Percentiles rank a stretch among this genome's conserved stretches.
Conservation (phyloP, 1,140 invertebrate species). For the Papilio machaon region DNA sequence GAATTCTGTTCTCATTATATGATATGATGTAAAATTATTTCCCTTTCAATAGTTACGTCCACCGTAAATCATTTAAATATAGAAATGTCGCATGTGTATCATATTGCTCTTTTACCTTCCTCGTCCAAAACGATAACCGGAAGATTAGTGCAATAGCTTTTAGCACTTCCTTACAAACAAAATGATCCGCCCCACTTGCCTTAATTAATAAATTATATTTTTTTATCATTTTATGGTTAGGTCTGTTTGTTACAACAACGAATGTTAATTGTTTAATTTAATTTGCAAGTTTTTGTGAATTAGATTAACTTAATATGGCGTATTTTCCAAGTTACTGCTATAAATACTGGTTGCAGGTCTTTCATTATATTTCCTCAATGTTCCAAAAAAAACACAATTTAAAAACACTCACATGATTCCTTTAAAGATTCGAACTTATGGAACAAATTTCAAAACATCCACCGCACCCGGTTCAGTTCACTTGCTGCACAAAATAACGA, state of each 20-base stretch:
- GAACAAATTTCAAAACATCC: background rate
- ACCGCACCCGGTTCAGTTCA: conserved; percentile 26
- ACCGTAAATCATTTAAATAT: conserved; percentile 1
- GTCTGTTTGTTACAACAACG: background rate
- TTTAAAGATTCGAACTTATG: conserved; percentile 34
- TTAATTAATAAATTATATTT: no score
- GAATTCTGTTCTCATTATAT: background rate
- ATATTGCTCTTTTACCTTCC: background rate
- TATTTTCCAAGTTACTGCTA: background rate
- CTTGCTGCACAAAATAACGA: conserved; percentile 22
- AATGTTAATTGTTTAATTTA: no score
- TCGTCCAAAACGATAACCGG: conserved; percentile 2
- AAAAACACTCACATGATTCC: conserved; percentile 25
- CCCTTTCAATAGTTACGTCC: background rate
- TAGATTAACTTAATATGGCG: no score
- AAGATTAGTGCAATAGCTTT: background rate
- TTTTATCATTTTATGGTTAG: background rate
- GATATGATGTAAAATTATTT: background rate
- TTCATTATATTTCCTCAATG: background rate
- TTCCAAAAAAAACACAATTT: background rate
- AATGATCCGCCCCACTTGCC: background rate
- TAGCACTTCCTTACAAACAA: background rate
- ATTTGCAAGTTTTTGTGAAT: no score
- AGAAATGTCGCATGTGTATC: background rate
- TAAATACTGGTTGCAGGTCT: background rate